Percentiles rank a stretch among this genome's conserved stretches.
These are phyloP conservation scores for Reticulitermes speratus DNA, from an alignment of 1,140 invertebrate species.

Conservation along the genomic window DNA sequence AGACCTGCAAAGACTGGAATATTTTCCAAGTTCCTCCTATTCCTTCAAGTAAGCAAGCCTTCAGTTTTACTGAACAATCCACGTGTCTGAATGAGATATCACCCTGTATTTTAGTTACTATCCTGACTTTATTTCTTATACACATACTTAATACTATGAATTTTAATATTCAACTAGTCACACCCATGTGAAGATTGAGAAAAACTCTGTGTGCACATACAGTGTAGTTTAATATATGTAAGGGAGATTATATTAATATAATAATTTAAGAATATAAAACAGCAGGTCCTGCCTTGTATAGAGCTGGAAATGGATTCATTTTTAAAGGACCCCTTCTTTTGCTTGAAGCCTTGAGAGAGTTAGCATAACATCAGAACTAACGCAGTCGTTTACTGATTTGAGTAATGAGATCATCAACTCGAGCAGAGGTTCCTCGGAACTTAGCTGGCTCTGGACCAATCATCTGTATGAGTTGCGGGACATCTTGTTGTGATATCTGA, in stretches of 20 bases:
- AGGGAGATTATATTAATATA: not conserved
- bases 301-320: not conserved
- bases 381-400: not conserved
- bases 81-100: no score
- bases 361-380: not conserved
- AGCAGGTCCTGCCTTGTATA: not conserved
- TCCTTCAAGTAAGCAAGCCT: no score
- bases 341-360: not conserved
- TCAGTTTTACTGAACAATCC: no score
- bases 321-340: not conserved
- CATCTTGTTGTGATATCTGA: conserved; percentile 75
- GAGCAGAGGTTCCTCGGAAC: conserved; percentile 76
- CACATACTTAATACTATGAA: no score
- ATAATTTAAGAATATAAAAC: not conserved
- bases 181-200: no score
- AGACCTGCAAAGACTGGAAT: no score
- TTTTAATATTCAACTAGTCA: no score
- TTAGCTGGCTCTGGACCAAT: conserved; percentile 84
- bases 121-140: no score
- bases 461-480: conserved; percentile 86
- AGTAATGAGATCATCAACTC: conserved; percentile 76
- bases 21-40: no score
- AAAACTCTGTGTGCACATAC: no score
- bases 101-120: no score
- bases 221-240: no score